Evolutionary conservation across 2,888 invertebrate genomes (phyloP), one percentile per base, ranked within the genome.

Genomic region (Scaptodrosophila latifasciaeformis): DNA sequence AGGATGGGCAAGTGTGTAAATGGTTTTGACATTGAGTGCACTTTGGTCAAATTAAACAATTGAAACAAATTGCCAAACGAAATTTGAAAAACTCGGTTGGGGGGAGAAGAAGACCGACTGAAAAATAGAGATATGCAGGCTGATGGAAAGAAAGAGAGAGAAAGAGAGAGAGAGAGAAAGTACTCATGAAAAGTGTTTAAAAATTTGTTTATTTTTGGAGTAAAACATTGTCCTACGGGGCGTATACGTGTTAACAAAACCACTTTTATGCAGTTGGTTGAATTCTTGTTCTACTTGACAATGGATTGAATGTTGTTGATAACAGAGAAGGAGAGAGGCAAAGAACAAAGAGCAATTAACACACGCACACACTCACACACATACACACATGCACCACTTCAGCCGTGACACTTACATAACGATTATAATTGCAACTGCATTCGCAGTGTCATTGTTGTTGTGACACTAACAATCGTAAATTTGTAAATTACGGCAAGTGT

Each of bases 21-120:
- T 63, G 62, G 61, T 59, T 74, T 60, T 78, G 70, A 63, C 81
- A 70, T 70, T 60, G 57, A 77, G 65, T 59, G 61, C 59, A 63
- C 54, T 56, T 56, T 39, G 42, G 50, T 9, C n/a, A 48, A 48
- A 62, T 47, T 62, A 29, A 45, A 46, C 49, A 49, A 46, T 47
- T 53, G 31, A 53, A 47, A 52, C 46, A 46, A 52, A 45, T 46
- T 52, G 43, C 24, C 27, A 15, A 19, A 18, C n/a, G 39, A 18
- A 49, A 19, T 24, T n/a, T n/a, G n/a, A n/a, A n/a, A n/a, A n/a
- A n/a, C n/a, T n/a, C n/a, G n/a, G n/a, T n/a, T n/a, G n/a, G n/a
- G n/a, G n/a, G n/a, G n/a, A n/a, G n/a, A n/a, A n/a, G n/a, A n/a
- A n/a, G n/a, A n/a, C n/a, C n/a, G n/a, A n/a, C n/a, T n/a, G n/a